These are phyloP conservation scores for Cyclophora punctaria DNA, from an alignment of 2,888 invertebrate species.

Conservation along the genomic window DNA sequence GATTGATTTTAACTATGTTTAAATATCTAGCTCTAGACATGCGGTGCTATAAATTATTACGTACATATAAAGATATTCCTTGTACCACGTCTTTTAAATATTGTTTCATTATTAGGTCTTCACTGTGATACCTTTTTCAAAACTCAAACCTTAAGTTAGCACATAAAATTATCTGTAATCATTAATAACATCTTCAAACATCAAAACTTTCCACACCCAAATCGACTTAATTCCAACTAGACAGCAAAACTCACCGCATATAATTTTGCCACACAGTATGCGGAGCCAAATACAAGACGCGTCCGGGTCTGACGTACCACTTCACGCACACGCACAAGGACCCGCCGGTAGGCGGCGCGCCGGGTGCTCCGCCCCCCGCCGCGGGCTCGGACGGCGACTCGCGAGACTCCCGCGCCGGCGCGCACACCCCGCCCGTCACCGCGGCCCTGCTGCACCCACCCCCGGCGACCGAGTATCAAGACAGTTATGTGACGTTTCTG, in stretches of 20 bases:
- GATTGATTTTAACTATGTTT: no score
- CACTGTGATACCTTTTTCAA: no score
- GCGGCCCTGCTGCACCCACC: slow-evolving; percentile 14
- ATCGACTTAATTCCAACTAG: neutral
- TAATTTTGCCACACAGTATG: slow-evolving; percentile 78
- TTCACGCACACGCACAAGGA: slow-evolving; percentile 92
- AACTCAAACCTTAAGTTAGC: no score
- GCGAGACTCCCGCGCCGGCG: slow-evolving; percentile 79
- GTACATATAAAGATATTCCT: neutral
- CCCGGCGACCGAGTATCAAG: slow-evolving; percentile 75
- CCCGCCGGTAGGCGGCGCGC: slow-evolving; percentile 44
- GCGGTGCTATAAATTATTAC: neutral
- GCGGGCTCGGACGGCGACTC: slow-evolving; percentile 50
- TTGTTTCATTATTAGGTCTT: no score
- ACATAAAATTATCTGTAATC: neutral
- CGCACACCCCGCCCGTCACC: slow-evolving; percentile 74
- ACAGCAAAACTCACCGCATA: neutral
- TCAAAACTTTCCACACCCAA: neutral
- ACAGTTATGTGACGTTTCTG: slow-evolving; percentile 80
- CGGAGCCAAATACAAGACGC: slow-evolving; percentile 96
- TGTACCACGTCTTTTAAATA: no score
- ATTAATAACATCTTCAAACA: neutral
- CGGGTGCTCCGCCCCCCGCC: slow-evolving; percentile 32
- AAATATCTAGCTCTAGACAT: no score
- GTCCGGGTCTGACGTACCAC: slow-evolving; percentile 96